Evolutionary conservation across 1,140 invertebrate species (phyloP).

Genomic region (Rhyacophila brunnea): DNA sequence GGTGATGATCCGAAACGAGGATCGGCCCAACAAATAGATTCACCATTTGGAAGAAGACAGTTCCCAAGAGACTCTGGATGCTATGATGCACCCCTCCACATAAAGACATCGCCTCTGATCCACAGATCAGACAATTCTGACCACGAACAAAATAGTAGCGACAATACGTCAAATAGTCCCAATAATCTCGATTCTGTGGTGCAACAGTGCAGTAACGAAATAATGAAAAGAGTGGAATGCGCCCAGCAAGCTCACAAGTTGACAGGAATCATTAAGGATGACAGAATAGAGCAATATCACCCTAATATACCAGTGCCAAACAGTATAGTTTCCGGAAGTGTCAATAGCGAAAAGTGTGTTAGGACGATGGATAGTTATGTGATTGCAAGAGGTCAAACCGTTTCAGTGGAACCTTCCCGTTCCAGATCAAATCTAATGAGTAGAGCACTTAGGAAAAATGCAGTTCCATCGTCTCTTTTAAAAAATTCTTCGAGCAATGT

Average conservation of each 20-base stretch:
- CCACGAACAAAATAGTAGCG: constrained; percentile 51
- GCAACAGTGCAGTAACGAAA: constrained; percentile 58
- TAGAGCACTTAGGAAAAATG: constrained; percentile 30
- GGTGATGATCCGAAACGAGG: constrained; percentile 62
- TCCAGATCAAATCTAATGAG: constrained; percentile 28
- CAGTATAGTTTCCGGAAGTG: constrained; percentile 35
- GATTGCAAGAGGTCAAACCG: constrained; percentile 47
- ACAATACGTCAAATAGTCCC: constrained; percentile 40
- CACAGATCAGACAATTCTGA: constrained; percentile 52
- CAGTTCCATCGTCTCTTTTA: constrained; percentile 23
- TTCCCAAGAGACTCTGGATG: constrained; percentile 79
- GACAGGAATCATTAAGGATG: constrained; percentile 45
- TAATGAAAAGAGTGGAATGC: constrained; percentile 55
- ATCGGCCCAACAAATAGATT: constrained; percentile 46
- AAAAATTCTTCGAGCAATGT: constrained; percentile 38
- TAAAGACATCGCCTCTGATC: constrained; percentile 52
- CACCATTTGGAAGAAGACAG: constrained; percentile 70
- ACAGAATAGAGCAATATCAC: constrained; percentile 42
- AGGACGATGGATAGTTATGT: constrained; percentile 49
- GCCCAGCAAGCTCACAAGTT: constrained; percentile 41
- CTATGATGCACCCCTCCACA: constrained; percentile 66
- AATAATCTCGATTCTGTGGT: constrained; percentile 57
- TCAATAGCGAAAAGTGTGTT: constrained; percentile 38
- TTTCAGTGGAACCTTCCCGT: constrained; percentile 43
- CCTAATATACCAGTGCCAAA: constrained; percentile 48